A percentile compares a stretch with the other conserved stretches of the same genome.
These are phyloP conservation scores for Scelioninae gen. 1 DNA, from an alignment of 2,888 invertebrate species.

Conservation along the genomic window DNA sequence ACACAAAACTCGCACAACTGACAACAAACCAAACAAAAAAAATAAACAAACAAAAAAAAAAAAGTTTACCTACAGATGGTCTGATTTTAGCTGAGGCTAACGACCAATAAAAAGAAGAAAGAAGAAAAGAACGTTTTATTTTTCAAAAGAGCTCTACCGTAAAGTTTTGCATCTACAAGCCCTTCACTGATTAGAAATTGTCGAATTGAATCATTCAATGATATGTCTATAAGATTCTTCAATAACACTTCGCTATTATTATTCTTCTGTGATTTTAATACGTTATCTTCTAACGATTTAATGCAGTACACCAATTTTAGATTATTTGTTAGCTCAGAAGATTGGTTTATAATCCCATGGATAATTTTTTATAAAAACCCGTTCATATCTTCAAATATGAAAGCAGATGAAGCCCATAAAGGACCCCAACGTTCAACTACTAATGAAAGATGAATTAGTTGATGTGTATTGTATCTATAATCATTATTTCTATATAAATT, in stretches of 20 bases:
- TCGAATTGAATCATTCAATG: background rate
- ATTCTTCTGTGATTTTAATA: background rate
- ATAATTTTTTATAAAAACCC: conserved; percentile 68
- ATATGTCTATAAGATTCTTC: background rate
- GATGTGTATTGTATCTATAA: conserved; percentile 72
- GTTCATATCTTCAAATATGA: conserved; percentile 72
- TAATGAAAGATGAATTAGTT: conserved; percentile 66
- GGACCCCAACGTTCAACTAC: conserved; percentile 73
- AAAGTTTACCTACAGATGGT: too few species aligned
- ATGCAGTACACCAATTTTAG: conserved; percentile 64
- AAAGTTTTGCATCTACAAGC: background rate
- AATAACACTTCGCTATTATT: background rate
- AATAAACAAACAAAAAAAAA: too few species aligned
- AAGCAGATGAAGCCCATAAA: conserved; percentile 71
- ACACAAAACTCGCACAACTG: too few species aligned
- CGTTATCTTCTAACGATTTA: conserved; percentile 37
- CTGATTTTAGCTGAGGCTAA: too few species aligned
- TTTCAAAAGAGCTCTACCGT: background rate
- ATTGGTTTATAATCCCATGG: conserved; percentile 67
- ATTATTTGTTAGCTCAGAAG: conserved; percentile 69
- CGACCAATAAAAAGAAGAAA: too few species aligned
- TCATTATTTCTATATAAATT: conserved; percentile 59
- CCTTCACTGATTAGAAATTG: background rate
- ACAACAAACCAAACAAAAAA: too few species aligned
- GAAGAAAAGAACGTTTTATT: too few species aligned